Percentiles rank a stretch among this genome's conserved stretches.
phyloP scores from a whole-genome alignment of 2,888 invertebrate genomes.

The Machimus rusticus region DNA sequence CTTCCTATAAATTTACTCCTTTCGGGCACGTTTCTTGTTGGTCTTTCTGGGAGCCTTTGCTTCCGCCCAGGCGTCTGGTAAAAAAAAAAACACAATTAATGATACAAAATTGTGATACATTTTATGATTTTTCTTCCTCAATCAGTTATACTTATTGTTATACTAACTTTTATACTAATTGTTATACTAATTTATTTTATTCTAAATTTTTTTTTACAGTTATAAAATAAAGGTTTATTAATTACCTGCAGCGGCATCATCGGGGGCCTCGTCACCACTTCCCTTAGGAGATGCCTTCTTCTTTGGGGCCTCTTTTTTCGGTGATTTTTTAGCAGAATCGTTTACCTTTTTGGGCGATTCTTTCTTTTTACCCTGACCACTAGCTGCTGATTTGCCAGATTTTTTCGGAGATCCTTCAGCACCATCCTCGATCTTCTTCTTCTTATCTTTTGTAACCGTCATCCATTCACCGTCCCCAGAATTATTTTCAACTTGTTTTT shows the following conservation, averaged over 20 bases:
- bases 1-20: background rate
- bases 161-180: too few species aligned
- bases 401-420: background rate
- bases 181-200: too few species aligned
- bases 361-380: background rate
- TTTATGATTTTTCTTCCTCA: too few species aligned
- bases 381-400: background rate
- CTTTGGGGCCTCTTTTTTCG: background rate
- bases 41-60: conserved; percentile 9
- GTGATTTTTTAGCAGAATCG: background rate
- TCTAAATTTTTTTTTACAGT: too few species aligned
- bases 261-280: background rate
- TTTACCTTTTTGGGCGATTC: background rate
- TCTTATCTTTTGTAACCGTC: conserved; percentile 33
- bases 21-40: background rate
- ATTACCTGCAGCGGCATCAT: background rate
- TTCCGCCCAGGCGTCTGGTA: conserved; percentile 10
- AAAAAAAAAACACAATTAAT: background rate
- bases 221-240: background rate
- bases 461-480: conserved; percentile 28
- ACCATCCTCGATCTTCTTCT: background rate
- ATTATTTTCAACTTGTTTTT: background rate
- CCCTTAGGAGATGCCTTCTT: background rate
- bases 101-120: too few species aligned
- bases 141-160: too few species aligned